Evolutionary conservation across 2,888 invertebrate genomes (phyloP), one percentile per base, ranked within the genome.

Genomic region (Criorhina ranunculi): DNA sequence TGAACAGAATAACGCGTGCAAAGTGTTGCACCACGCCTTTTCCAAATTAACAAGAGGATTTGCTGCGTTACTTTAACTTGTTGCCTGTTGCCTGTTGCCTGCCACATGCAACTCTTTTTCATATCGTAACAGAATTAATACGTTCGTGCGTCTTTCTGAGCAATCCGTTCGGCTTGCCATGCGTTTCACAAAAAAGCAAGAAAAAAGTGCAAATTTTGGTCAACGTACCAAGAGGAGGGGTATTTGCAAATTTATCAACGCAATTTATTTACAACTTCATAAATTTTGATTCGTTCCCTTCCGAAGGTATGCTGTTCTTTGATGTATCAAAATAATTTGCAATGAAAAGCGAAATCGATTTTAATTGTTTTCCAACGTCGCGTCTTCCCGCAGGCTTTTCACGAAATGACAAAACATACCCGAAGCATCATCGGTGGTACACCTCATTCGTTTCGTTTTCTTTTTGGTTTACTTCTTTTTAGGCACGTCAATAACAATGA

Each of bases 1-100:
- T 76, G 62, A 64, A 62, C 24, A 40, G 57, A 76, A 69, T 69
- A 81, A 76, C 76, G 76, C 81, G 81, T 76, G 76, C 69, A 76
- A 69, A 81, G 64, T 76, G 81, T 81, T 81, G 37, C 67, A 69
- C 81, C 76, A 81, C 81, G 76, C 81, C 81, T 81, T 80, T 72
- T 49, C 24, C 44, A 73, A 60, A 60, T 69, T 62, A 49, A 75
- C 55, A 11, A 60, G 75, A 80, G 44, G 60, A 80, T 67, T 66
- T 49, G 64, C 67, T 31, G 64, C 19, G 49, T 49, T 55, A 7
- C 5, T 9, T 7, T 11, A 15, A 53, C 55, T 19, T 42, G 64
- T 5, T 46, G 17, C 40, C 51, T 51, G 51, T 81, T 81, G 76
- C 69, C 76, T 81, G 42, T n/a, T n/a, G 1, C 12, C 2, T 37